phyloP scores from a whole-genome alignment of 2,113 vertebrate species.

The Rhinopithecus roxellana region DNA sequence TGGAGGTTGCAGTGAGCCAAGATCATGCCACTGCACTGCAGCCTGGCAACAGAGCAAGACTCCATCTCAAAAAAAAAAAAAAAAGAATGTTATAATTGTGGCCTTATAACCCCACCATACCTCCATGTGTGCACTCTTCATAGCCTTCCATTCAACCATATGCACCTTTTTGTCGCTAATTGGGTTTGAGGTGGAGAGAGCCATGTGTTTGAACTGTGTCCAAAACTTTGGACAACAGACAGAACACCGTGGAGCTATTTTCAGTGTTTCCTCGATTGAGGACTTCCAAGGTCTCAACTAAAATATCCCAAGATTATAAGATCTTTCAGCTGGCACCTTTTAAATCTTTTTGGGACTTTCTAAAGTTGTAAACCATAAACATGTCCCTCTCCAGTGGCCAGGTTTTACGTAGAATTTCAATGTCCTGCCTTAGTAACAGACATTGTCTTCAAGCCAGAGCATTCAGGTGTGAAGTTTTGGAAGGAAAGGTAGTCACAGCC shows the following conservation, averaged over 20 bases:
- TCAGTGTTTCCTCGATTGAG: conserved; percentile 11
- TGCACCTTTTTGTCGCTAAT: neutral
- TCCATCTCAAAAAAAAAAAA: too few relatives aligned
- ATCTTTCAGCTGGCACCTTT: neutral
- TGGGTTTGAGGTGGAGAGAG: neutral
- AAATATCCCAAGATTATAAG: neutral
- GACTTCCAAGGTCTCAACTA: neutral
- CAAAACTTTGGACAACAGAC: neutral
- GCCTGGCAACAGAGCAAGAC: too few relatives aligned
- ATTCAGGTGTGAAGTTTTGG: neutral
- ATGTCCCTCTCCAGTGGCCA: neutral
- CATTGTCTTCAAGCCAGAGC: neutral
- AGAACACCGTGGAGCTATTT: neutral
- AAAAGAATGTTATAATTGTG: neutral
- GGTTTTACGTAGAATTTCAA: neutral
- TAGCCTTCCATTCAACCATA: neutral
- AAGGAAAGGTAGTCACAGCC: neutral
- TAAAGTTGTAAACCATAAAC: conserved; percentile 43
- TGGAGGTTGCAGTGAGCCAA: too few relatives aligned
- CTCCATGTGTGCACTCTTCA: fast-evolving
- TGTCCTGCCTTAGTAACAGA: neutral
- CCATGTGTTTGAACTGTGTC: neutral
- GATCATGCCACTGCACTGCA: too few relatives aligned
- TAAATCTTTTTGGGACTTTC: conserved; percentile 6
- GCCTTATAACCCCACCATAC: neutral